These are phyloP conservation scores for Himalopsyche japonica DNA, from an alignment of 2,888 invertebrate species.

Conservation along the genomic window DNA sequence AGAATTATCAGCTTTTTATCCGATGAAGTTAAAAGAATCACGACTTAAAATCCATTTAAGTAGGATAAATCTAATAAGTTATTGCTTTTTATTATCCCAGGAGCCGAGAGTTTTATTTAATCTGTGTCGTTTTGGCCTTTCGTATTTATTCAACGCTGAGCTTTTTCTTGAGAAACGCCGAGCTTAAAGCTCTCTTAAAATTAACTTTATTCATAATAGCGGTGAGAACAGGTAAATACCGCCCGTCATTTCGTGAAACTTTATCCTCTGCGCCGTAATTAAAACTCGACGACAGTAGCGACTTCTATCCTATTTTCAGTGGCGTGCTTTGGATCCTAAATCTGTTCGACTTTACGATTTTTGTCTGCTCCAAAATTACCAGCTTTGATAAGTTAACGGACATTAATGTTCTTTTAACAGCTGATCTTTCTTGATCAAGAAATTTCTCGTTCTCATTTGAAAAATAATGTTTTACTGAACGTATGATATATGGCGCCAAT, in stretches of 20 bases:
- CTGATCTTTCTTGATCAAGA: too few species aligned
- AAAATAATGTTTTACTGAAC: too few species aligned
- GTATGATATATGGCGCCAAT: too few species aligned
- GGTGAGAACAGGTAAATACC: slow-evolving; percentile 11
- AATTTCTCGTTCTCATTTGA: too few species aligned
- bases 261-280: slow-evolving; percentile 21
- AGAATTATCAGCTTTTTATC: neutral
- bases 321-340: neutral
- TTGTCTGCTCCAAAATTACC: neutral
- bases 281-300: slow-evolving; percentile 22
- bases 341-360: neutral
- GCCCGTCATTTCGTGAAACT: slow-evolving; percentile 15
- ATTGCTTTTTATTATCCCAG: neutral
- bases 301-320: neutral
- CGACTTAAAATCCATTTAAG: neutral
- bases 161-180: neutral
- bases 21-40: neutral
- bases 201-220: slow-evolving; percentile 22
- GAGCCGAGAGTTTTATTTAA: neutral
- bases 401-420: too few species aligned
- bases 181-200: slow-evolving; percentile 7
- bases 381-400: neutral
- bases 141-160: neutral
- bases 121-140: neutral
- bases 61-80: neutral